Evolutionary conservation across 2,113 vertebrate species (phyloP), one percentile per base, ranked within the genome.

Genomic region (Daboia siamensis): DNA sequence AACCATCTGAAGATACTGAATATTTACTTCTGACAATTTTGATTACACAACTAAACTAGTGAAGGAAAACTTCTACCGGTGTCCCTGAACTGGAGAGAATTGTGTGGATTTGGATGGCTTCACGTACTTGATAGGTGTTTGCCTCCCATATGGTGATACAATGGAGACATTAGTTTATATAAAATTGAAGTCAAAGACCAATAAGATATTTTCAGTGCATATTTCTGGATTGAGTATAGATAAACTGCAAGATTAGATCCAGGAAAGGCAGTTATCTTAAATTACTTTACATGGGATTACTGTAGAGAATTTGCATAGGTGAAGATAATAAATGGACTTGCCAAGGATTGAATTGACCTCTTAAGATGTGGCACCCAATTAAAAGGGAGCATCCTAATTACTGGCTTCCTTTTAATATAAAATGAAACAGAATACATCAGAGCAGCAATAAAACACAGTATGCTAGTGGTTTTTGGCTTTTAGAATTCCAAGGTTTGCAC

Each of bases 401-500:
- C 0, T 1, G 57, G 46, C 11, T 80, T 90, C 5, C 17, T 57
- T 90, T 51, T 3, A 93, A 93, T 54, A 85, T n/a, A 90, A 88
- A 86, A 88, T 87, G 87, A 90, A 56, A 91, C 69, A 95, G 54
- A 51, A 88, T 88, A 39, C 92, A 94, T 93, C 1, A 89, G 56
- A 91, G 92, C 88, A 91, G 90, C 26, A 87, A 44, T 3, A 61
- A 87, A 44, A 69, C 11, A 64, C 26, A 29, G 1, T n/a, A 4
- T 84, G 23, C 7, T 54, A 48, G 90, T 39, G 86, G 13, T 6
- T 44, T 56, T 87, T 17, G 24, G 74, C 39, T 12, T 89, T 11
- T 56, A 44, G 21, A 54, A 87, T 57, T 44, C 21, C 6, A 54
- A 44, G 87, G 86, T 54, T 90, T 90, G 44, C 39, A 29, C 88